These are phyloP conservation scores for Cossypha heuglini DNA, from an alignment of 2,797 vertebrate genomes.

Conservation along the genomic window DNA sequence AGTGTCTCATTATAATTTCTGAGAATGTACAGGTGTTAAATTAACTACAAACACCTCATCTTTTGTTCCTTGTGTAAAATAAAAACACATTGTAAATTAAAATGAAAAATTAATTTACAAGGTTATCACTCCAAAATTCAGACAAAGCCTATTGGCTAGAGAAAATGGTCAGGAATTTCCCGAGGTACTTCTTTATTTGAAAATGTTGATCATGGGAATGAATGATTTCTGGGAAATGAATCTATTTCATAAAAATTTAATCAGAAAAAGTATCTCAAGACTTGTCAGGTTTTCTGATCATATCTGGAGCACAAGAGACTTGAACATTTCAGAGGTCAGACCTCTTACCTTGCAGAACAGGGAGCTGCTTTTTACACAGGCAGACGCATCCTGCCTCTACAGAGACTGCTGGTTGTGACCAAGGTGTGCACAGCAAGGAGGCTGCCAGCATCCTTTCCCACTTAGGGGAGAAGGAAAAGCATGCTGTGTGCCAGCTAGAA, in stretches of 20 bases:
- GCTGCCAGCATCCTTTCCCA: not conserved
- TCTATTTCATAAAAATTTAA: not conserved
- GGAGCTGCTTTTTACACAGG: not conserved
- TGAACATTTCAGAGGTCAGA: not conserved
- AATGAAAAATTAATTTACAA: slow-evolving; percentile 47
- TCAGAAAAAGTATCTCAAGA: not conserved
- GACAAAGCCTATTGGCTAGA: not conserved
- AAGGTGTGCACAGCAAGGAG: accelerated
- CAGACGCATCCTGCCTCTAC: too few relatives aligned
- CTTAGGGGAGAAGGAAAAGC: not conserved
- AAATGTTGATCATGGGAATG: not conserved
- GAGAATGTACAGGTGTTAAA: slow-evolving; percentile 43
- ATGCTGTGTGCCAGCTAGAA: not conserved
- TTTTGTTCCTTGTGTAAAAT: slow-evolving; percentile 10
- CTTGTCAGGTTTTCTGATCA: not conserved
- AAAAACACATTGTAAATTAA: slow-evolving; percentile 51
- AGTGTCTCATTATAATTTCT: slow-evolving; percentile 42
- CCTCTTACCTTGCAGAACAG: not conserved
- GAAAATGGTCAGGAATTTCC: not conserved
- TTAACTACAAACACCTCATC: slow-evolving; percentile 26
- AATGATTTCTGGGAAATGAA: not conserved
- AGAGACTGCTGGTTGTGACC: accelerated
- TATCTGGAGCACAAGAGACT: not conserved
- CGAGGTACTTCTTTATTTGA: not conserved
- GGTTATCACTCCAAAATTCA: not conserved